Evolutionary conservation across 2,113 vertebrate genomes (phyloP).

Genomic region (Myrmophylax atrothorax): DNA sequence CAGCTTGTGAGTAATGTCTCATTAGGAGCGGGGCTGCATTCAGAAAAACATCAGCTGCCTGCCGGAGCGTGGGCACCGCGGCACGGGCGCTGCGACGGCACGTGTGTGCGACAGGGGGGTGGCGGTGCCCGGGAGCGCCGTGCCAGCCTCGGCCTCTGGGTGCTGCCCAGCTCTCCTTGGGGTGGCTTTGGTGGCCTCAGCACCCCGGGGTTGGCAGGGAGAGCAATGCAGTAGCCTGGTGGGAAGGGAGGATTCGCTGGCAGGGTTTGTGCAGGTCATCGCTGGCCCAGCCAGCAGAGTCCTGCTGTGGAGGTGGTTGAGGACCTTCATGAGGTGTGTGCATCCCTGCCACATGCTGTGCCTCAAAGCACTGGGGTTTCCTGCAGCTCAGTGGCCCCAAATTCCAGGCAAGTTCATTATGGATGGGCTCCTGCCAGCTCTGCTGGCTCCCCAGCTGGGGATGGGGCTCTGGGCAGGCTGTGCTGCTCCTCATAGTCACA

Average conservation of each 20-base stretch:
- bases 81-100: not conserved
- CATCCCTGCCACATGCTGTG: not conserved
- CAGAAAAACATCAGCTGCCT: slow-evolving; percentile 64
- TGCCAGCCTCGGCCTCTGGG: too few relatives aligned
- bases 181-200: not conserved
- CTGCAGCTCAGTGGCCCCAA: not conserved
- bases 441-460: not conserved
- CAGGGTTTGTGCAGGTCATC: not conserved
- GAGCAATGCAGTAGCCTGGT: accelerated
- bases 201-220: not conserved
- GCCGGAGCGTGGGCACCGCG: slow-evolving; percentile 1
- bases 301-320: not conserved
- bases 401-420: not conserved
- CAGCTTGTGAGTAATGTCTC: slow-evolving; percentile 59
- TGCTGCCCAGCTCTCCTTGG: not conserved
- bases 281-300: not conserved
- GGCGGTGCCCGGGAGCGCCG: too few relatives aligned
- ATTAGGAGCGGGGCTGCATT: slow-evolving; percentile 34
- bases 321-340: accelerated
- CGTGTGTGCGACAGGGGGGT: not conserved
- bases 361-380: not conserved
- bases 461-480: not conserved
- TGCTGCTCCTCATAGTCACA: not conserved
- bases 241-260: accelerated
- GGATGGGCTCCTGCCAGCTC: not conserved